phyloP scores from a whole-genome alignment of 1,140 invertebrate species.

The Drosophila saltans region DNA sequence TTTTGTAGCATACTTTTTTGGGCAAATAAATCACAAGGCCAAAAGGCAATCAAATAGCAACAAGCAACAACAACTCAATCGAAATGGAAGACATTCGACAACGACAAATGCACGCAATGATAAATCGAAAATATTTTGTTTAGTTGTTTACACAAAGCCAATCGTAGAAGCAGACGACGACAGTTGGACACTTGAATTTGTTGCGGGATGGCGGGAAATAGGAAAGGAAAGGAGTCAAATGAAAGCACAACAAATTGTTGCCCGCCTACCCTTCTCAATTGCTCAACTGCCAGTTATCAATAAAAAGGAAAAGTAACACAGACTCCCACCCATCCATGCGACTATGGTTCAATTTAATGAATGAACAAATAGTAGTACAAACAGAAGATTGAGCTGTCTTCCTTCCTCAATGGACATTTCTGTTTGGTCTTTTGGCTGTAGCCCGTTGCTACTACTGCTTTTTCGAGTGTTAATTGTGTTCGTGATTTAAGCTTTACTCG shows the following conservation, averaged over 20 bases:
- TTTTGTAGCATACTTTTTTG: conserved; percentile 45
- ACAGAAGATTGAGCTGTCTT: conserved; percentile 69
- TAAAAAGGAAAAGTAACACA: conserved; percentile 50
- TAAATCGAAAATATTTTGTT: conserved; percentile 76
- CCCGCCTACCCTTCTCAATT: conserved; percentile 22
- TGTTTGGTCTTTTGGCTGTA: conserved; percentile 44
- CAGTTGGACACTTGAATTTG: conserved; percentile 20
- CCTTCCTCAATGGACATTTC: conserved; percentile 61
- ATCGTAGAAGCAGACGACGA: conserved; percentile 38
- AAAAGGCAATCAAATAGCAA: conserved; percentile 36
- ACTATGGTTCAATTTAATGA: conserved; percentile 64
- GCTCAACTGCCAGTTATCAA: conserved; percentile 34
- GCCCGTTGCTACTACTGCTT: conserved; percentile 5
- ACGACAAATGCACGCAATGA: conserved; percentile 67
- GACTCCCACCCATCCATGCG: conserved; percentile 36
- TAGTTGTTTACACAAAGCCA: conserved; percentile 72
- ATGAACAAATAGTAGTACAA: conserved; percentile 62
- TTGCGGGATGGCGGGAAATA: background rate
- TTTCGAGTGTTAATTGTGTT: conserved; percentile 77
- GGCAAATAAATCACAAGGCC: conserved; percentile 69
- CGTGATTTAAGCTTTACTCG: conserved; percentile 71
- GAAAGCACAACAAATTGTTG: conserved; percentile 46
- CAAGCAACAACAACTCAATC: conserved; percentile 49
- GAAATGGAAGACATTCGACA: conserved; percentile 42
- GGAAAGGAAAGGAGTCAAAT: background rate